Percentiles rank a stretch among this genome's conserved stretches.
Evolutionary conservation across 2,888 invertebrate species (phyloP).

Genomic region (Ligdia adustata): DNA sequence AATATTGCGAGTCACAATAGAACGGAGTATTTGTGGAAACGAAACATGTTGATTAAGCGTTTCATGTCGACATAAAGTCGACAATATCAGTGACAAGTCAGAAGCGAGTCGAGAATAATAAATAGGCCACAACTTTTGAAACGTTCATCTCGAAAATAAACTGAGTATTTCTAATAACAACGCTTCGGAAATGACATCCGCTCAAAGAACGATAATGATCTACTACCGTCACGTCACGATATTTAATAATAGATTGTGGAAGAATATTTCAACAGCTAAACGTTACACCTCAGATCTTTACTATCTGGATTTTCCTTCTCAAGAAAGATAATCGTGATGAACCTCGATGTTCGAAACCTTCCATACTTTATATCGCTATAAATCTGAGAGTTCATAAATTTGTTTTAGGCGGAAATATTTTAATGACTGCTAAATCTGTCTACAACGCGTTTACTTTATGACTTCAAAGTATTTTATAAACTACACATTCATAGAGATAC

Average conservation of each 20-base stretch:
- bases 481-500: conserved; percentile 4
- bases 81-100: conserved; percentile 20
- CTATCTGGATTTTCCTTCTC: neutral
- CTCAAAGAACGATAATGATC: conserved; percentile 39
- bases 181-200: conserved; percentile 40
- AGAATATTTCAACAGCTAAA: conserved; percentile 17
- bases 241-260: conserved; percentile 36
- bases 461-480: conserved; percentile 2
- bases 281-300: conserved; percentile 9
- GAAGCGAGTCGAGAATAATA: conserved; percentile 24
- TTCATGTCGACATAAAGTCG: conserved; percentile 12
- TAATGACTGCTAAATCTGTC: conserved; percentile 13
- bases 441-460: conserved; percentile 6
- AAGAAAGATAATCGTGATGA: conserved; percentile 5
- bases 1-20: conserved; percentile 11
- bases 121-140: conserved; percentile 32
- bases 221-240: conserved; percentile 39
- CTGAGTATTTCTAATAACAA: conserved; percentile 31
- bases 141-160: conserved; percentile 37
- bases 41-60: conserved; percentile 17
- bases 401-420: conserved; percentile 15
- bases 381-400: conserved; percentile 14
- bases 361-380: conserved; percentile 2
- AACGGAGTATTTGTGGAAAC: conserved; percentile 5
- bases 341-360: conserved; percentile 14